Evolutionary conservation across 2,113 vertebrate species (phyloP), one percentile per base, ranked within the genome.

Genomic region (Vimba vimba): DNA sequence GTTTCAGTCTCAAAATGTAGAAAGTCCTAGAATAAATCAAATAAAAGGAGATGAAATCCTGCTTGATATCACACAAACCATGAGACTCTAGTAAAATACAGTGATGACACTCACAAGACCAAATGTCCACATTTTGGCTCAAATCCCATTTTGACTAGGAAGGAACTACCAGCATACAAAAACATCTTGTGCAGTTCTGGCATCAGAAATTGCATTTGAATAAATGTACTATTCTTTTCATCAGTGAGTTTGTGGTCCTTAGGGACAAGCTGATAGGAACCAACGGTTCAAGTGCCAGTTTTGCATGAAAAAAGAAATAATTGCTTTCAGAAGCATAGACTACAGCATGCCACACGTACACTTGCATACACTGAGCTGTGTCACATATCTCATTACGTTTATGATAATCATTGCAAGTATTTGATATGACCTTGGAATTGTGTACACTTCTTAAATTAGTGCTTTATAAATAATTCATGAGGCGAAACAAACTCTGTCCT

Each of bases 21-120:
- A 25, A 62, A 45, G 81, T 75, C 77, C 89, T 90, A 43, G 52
- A 87, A 77, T n/a, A 75, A 86, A 90, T 55, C 23, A 87, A 39
- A 89, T 12, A 13, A 50, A 86, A 83, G 45, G 21, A 57, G n/a
- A 77, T 86, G 66, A 85, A 45, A 75, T 39, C 45, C 33, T 10
- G 33, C 25, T 4, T 75, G 23, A 25, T 50, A 64, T 84, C 21
- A 73, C 50, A 43, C 2, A 57, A 69, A 33, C 30, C 39, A 45
- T 6, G 2, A 76, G 36, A 71, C 33, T 69, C 4, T 36, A 68
- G 30, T 19, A 78, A 69, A 36, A 60, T 30, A 45, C 19, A 55
- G 27, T 9, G 30, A 21, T 1, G 55, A 78, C 33, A 83, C 8
- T 2, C 39, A 43, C 12, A 10, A 19, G 4, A 79, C 10, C 52